Conservation (phyloP, 2,888 invertebrate species). For the Tortrix viridana region DNA sequence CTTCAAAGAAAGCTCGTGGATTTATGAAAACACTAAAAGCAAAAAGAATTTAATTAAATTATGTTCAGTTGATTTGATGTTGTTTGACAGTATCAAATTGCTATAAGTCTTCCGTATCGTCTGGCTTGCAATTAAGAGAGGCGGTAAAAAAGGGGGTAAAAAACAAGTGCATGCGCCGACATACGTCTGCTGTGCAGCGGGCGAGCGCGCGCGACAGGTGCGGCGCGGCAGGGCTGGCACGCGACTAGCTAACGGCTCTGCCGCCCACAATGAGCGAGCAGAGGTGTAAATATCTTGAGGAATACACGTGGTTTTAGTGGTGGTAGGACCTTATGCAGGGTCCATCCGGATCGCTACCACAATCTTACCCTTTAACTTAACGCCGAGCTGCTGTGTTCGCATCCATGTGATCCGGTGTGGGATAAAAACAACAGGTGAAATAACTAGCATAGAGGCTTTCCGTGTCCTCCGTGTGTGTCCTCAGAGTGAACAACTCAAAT, state of each 20-base stretch:
- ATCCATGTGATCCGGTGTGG: too few species aligned
- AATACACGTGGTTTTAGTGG: too few species aligned
- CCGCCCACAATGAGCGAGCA: not conserved
- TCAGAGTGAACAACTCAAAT: too few species aligned
- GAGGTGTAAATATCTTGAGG: too few species aligned
- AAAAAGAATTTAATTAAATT: not conserved
- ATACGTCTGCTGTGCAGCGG: slow-evolving; percentile 75
- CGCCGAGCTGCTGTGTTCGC: too few species aligned
- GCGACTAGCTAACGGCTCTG: slow-evolving; percentile 11
- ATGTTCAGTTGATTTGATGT: slow-evolving; percentile 5
- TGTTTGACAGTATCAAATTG: slow-evolving; percentile 50
- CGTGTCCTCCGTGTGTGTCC: too few species aligned
- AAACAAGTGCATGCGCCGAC: slow-evolving; percentile 68
- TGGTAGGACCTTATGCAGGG: too few species aligned
- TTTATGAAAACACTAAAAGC: not conserved
- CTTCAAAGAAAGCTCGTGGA: not conserved
- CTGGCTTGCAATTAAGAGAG: slow-evolving; percentile 64
- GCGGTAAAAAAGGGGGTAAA: slow-evolving; percentile 52
- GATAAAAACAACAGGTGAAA: too few species aligned
- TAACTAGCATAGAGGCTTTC: not conserved
- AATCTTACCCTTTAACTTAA: too few species aligned
- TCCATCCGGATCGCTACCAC: too few species aligned
- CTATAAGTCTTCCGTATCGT: slow-evolving; percentile 53
- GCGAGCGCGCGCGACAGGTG: slow-evolving; percentile 77
- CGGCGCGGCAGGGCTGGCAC: slow-evolving; percentile 63